Evolutionary conservation across 2,797 vertebrate genomes (phyloP).

Genomic region (Myripristis jacobus): DNA sequence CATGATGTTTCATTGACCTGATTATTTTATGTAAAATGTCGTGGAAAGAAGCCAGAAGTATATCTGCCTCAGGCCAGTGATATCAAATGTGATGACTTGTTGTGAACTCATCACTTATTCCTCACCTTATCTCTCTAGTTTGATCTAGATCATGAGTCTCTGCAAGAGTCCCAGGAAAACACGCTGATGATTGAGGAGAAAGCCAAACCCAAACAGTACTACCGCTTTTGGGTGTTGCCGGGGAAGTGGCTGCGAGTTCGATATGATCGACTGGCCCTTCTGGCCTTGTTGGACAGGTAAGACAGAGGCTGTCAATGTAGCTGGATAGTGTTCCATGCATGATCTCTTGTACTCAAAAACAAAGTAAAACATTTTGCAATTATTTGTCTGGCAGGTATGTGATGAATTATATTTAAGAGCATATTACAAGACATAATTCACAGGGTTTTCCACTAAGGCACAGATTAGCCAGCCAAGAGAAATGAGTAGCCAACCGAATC

Average conservation of each 20-base stretch:
- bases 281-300: conserved; percentile 92
- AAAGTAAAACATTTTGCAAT: conserved; percentile 7
- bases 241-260: conserved; percentile 92
- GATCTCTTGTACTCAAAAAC: not conserved
- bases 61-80: not conserved
- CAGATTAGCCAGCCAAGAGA: too few relatives aligned
- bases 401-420: not conserved
- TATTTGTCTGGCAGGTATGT: not conserved
- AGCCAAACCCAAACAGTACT: conserved; percentile 91
- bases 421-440: too few relatives aligned
- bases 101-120: not conserved
- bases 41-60: not conserved
- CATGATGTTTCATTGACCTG: conserved; percentile 18
- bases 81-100: conserved; percentile 6
- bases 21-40: conserved; percentile 7
- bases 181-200: conserved; percentile 93
- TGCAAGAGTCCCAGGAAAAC: conserved; percentile 95
- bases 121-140: conserved; percentile 78
- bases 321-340: not conserved
- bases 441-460: too few relatives aligned
- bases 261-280: conserved; percentile 91
- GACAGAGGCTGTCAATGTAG: conserved; percentile 18
- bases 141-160: conserved; percentile 92
- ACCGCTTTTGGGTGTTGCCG: conserved; percentile 92
- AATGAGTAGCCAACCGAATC: too few relatives aligned